Percentiles rank a stretch among this genome's conserved stretches.
These are phyloP conservation scores for Drosophila borborema DNA, from an alignment of 2,888 invertebrate species.

Conservation along the genomic window DNA sequence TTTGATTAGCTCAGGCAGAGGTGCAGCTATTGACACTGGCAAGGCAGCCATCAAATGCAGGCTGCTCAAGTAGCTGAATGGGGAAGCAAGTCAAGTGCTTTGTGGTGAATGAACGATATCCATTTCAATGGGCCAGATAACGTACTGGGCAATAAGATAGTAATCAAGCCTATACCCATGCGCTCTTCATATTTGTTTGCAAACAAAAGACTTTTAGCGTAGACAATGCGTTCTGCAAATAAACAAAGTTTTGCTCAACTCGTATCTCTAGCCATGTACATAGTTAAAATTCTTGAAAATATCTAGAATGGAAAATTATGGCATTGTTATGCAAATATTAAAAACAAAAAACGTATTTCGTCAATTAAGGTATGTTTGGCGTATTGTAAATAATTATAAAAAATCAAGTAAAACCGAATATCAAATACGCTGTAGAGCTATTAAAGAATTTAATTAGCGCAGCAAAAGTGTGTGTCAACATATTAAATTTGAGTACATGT, in stretches of 20 bases:
- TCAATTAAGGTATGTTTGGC: not conserved
- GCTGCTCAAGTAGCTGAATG: constrained; percentile 14
- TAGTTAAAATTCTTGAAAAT: constrained; percentile 7
- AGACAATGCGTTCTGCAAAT: not conserved
- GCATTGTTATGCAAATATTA: constrained; percentile 19
- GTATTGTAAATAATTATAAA: not conserved
- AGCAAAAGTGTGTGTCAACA: not conserved
- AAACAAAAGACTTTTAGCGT: not conserved
- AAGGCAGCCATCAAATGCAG: constrained; percentile 37
- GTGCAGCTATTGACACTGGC: constrained; percentile 5
- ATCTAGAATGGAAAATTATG: not conserved
- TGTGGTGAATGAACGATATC: constrained; percentile 36
- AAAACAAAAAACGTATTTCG: not conserved
- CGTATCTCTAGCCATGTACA: not conserved
- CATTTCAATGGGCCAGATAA: constrained; percentile 16
- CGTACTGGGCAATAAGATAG: constrained; percentile 3
- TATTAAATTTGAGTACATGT: not conserved
- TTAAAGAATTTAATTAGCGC: not conserved
- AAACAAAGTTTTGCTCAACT: not conserved
- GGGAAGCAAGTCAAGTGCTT: constrained; percentile 5
- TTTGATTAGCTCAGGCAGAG: constrained; percentile 28
- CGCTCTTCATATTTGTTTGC: not conserved
- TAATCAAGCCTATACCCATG: not conserved
- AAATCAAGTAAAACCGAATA: not conserved
- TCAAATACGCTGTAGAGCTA: constrained; percentile 2